Base-by-base conservation (phyloP, 2,888 invertebrate genomes). In the Cerastoderma edule region DNA sequence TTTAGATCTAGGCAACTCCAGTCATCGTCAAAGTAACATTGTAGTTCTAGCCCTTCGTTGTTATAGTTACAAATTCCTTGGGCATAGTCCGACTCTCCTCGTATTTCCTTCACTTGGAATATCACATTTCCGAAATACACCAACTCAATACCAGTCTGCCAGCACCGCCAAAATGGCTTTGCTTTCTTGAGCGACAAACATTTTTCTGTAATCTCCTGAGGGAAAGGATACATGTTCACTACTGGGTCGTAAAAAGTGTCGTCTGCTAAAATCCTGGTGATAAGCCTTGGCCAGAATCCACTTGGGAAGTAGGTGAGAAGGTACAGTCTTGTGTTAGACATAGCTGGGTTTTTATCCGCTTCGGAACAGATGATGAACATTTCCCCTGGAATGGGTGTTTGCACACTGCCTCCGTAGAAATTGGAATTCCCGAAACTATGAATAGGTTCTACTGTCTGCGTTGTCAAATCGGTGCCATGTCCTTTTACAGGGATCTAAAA, bases 211-310 rank as follows among this genome's bases (percentile, higher is more conserved):
- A 87, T 67, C 0, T 88, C 86, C 22, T 65, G 68, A 0, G 89
- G 84, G 30, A 88, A 66, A 10, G 71, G 78, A 70, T 86, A 89
- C 80, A 90, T 78, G 13, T 78, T 76, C 8, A 71, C 68, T 1
- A 85, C 84, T 48, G 86, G 85, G 1, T 83, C 77, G 44, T 84
- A 82, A 24, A 91, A 67, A 5, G 85, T 77, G 19, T 76, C 96
- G 91, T 99, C 99, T 0, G 98, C 98, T 72, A 99, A 93, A 77
- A 98, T 95, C n/a, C 99, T 94, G 0, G 98, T 97, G 79, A 97
- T 96, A 28, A 99, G 94, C 0, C 99, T 94, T 0, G 99, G 96
- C 99, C 99, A 99, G 94, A 99, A 99, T 0, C 99, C 99, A 82
- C 97, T 96, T 0, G 99, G 99, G 91, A 99, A 97, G 93, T 99